phyloP scores from a whole-genome alignment of 2,797 vertebrate species.

The Acanthurus tractus region DNA sequence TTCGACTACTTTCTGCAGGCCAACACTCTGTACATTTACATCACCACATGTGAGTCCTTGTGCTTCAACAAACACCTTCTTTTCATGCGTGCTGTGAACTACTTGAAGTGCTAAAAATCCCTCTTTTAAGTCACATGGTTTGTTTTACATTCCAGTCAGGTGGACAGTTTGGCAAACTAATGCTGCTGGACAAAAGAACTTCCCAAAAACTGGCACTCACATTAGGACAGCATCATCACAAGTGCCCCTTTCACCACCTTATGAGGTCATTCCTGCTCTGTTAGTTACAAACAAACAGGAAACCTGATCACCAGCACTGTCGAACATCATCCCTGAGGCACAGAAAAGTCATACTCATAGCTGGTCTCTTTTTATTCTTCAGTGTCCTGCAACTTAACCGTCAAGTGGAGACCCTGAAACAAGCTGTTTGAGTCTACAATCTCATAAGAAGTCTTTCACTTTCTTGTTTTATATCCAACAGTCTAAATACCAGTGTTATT shows the following conservation, averaged over 20 bases:
- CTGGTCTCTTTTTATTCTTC: background rate
- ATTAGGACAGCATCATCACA: conserved; percentile 14
- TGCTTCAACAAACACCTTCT: background rate
- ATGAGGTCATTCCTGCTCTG: background rate
- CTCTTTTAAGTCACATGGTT: background rate
- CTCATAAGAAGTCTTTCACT: background rate
- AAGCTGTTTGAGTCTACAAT: background rate
- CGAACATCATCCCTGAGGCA: background rate
- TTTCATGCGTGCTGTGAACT: background rate
- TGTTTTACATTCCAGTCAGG: conserved; percentile 14
- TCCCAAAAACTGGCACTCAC: background rate
- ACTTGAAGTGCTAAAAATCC: conserved; percentile 13
- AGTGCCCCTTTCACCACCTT: background rate
- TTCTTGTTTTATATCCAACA: background rate
- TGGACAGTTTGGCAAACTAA: conserved; percentile 11
- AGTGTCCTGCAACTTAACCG: background rate
- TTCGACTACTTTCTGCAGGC: background rate
- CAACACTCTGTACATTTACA: conserved; percentile 4
- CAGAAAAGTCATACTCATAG: background rate
- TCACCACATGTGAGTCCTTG: background rate
- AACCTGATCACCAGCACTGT: background rate
- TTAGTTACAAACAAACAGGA: background rate
- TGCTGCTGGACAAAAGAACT: background rate
- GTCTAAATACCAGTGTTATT: background rate
- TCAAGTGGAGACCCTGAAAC: background rate